Evolutionary conservation across 2,888 invertebrate species (phyloP), one percentile per base, ranked within the genome.

Genomic region (Drosophila lacicola): DNA sequence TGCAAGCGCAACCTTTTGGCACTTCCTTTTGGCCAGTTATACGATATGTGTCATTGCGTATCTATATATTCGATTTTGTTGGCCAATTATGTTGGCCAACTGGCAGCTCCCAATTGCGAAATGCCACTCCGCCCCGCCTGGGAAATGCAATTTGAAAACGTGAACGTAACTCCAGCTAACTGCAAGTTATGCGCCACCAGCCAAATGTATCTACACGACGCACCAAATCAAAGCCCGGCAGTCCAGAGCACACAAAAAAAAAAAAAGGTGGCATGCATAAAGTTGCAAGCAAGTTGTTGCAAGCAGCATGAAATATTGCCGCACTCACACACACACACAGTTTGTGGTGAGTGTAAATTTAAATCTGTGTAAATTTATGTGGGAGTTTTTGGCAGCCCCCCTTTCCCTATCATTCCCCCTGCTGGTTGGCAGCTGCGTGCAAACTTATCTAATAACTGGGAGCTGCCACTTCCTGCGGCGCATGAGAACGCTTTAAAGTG

Each of bases 341-440:
- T 17, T 51, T 47, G 53, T 34, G 49, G 69, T 54, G 53, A 66
- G 70, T 77, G 76, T 64, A 67, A 66, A 73, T 65, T 64, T 51
- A 66, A 66, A 75, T 75, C 72, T 82, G 63, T 68, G 64, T 64
- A 82, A 82, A 82, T 82, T 82, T 88, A 82, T 82, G 82, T 82
- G 88, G 85, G 82, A 82, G 85, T 53, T 74, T 78, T 41, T 33
- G 29, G 29, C 29, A 29, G 29, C 29, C 29, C 25, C 29, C 29
- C 29, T 29, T 29, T 29, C 8, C 8, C 29, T 29, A 8, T 34
- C 14, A 13, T 21, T 19, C 19, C 11, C 45, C 53, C 13, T 37
- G 33, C 45, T 37, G 29, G 50, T 19, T 53, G 47, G 42, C 58
- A 37, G 51, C 55, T 37, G 44, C 42, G 49, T 60, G 58, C 51